phyloP scores from a whole-genome alignment of 2,113 vertebrate genomes.

The Malaclemys terrapin region DNA sequence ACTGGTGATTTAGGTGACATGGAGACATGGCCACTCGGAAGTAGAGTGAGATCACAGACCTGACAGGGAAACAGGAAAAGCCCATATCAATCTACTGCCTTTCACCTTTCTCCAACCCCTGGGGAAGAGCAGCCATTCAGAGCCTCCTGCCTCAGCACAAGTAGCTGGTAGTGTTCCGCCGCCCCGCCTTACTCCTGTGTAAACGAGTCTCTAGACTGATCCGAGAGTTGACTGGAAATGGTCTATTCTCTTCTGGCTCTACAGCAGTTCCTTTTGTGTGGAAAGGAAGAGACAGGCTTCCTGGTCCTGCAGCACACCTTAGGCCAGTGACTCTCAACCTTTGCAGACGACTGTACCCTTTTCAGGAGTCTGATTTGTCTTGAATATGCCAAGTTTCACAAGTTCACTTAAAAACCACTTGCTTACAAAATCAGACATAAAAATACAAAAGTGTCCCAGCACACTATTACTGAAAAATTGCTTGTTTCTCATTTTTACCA shows the following conservation, averaged over 20 bases:
- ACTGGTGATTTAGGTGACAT: neutral
- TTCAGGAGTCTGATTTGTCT: too few relatives aligned
- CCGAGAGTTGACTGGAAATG: neutral
- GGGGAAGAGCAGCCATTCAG: neutral
- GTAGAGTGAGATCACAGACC: neutral
- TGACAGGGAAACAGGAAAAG: neutral
- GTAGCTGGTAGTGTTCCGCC: neutral
- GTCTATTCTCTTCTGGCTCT: neutral
- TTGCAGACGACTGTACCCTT: too few relatives aligned
- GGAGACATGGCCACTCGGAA: neutral
- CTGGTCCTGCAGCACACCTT: neutral
- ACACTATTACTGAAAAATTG: too few relatives aligned
- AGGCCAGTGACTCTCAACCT: neutral
- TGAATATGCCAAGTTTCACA: too few relatives aligned
- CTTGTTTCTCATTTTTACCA: too few relatives aligned
- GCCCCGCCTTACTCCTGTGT: fast-evolving
- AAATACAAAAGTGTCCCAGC: too few relatives aligned
- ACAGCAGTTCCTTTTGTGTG: too few relatives aligned
- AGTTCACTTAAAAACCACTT: too few relatives aligned
- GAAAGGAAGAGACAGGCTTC: neutral
- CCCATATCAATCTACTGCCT: neutral
- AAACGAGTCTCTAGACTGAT: neutral
- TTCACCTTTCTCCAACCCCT: neutral
- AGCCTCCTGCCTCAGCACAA: neutral
- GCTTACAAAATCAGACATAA: too few relatives aligned